Evolutionary conservation across 2,797 vertebrate species (phyloP).

Genomic region (Tragopan temminckii): DNA sequence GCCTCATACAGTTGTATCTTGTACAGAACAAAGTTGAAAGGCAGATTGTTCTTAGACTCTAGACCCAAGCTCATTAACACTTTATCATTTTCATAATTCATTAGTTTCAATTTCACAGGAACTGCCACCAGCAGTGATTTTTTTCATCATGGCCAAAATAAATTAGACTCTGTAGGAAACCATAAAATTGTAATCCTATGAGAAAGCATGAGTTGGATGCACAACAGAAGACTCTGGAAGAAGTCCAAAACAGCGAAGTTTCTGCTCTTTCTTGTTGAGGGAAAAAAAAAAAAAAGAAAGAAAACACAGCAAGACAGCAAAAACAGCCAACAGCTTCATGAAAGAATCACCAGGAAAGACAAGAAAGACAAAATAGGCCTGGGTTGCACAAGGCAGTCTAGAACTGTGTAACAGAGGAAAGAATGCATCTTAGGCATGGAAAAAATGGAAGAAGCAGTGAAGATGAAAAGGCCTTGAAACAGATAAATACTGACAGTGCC

Average conservation of each 20-base stretch:
- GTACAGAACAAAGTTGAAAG: background rate
- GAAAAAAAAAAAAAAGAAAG: background rate
- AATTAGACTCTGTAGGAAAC: conserved; percentile 32
- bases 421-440: background rate
- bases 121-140: background rate
- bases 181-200: conserved; percentile 1
- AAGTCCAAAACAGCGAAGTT: background rate
- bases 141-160: background rate
- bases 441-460: background rate
- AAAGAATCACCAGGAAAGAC: background rate
- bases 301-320: background rate
- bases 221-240: background rate
- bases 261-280: background rate
- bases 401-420: background rate
- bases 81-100: conserved; percentile 1
- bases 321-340: background rate
- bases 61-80: conserved; percentile 34
- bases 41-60: background rate
- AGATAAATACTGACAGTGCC: background rate
- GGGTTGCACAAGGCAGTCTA: background rate
- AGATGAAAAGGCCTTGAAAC: background rate
- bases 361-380: background rate
- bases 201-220: background rate
- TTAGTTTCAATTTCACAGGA: conserved; percentile 12
- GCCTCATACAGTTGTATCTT: background rate